These are phyloP conservation scores for Arothron firmamentum DNA, from an alignment of 2,113 vertebrate species.

Conservation along the genomic window DNA sequence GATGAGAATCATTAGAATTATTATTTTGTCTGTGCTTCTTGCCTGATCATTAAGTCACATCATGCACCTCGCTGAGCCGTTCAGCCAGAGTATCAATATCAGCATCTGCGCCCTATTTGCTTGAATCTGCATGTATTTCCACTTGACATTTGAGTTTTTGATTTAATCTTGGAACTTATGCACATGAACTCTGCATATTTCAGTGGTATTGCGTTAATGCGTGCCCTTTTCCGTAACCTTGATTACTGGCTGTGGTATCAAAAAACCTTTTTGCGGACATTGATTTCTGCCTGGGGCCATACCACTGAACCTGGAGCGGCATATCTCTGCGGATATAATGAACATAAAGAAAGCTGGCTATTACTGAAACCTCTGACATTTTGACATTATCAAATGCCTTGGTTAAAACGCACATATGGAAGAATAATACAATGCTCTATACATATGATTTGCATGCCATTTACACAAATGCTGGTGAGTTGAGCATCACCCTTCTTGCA, in stretches of 20 bases:
- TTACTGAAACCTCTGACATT: constrained; percentile 70
- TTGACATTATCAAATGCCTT: constrained; percentile 71
- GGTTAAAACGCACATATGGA: constrained; percentile 61
- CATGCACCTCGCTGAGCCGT: constrained; percentile 16
- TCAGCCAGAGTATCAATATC: constrained; percentile 37
- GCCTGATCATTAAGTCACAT: constrained; percentile 36
- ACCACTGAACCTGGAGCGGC: constrained; percentile 56
- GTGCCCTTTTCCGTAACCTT: constrained; percentile 69
- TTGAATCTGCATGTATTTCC: constrained; percentile 59
- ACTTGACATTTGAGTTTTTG: constrained; percentile 72
- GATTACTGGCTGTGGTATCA: constrained; percentile 68
- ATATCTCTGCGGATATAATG: constrained; percentile 64
- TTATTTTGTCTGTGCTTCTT: constrained; percentile 18
- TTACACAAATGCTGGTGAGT: constrained; percentile 50
- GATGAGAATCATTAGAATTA: constrained; percentile 21
- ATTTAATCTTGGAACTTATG: constrained; percentile 68
- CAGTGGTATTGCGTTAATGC: constrained; percentile 63
- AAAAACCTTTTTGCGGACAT: constrained; percentile 70
- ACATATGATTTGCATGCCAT: constrained; percentile 61
- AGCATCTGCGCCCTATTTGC: constrained; percentile 38
- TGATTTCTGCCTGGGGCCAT: constrained; percentile 70
- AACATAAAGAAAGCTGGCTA: constrained; percentile 66
- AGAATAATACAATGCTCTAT: constrained; percentile 33
- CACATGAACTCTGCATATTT: constrained; percentile 70
- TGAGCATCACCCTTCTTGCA: constrained; percentile 11